Percentiles rank a stretch among this genome's conserved stretches.
Conservation (phyloP, 2,113 vertebrate genomes). For the Tachuris rubrigastra region DNA sequence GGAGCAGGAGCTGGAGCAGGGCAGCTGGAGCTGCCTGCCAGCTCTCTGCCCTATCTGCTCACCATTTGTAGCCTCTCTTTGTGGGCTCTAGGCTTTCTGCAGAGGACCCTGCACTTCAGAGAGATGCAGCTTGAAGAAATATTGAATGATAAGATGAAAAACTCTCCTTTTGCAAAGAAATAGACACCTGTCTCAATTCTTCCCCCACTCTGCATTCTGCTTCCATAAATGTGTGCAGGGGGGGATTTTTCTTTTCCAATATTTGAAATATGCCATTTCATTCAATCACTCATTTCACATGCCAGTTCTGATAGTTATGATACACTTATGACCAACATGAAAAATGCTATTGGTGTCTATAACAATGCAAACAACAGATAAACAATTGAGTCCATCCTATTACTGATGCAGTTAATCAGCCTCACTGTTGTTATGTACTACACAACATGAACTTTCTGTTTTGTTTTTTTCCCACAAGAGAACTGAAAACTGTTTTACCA, state of each 20-base stretch:
- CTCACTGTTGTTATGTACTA: neutral
- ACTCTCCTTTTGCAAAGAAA: neutral
- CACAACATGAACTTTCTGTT: neutral
- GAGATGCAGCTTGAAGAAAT: neutral
- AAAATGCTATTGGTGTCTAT: neutral
- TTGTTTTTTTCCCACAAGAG: neutral
- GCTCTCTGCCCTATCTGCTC: neutral
- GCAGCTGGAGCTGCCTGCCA: neutral
- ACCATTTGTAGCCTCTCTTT: neutral
- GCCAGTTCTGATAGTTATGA: neutral
- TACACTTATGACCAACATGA: neutral
- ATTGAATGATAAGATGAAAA: neutral
- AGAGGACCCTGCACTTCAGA: neutral
- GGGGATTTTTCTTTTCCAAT: neutral
- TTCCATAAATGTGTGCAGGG: neutral
- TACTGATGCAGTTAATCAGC: neutral
- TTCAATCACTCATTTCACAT: neutral
- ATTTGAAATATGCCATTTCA: neutral
- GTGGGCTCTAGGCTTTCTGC: neutral
- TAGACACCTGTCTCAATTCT: neutral
- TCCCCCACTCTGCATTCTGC: neutral
- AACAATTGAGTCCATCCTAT: neutral
- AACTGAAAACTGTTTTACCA: neutral
- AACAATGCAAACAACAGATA: neutral
- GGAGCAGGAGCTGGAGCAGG: neutral